Evolutionary conservation across 2,113 vertebrate species (phyloP).

Genomic region (Bostrychus sinensis): DNA sequence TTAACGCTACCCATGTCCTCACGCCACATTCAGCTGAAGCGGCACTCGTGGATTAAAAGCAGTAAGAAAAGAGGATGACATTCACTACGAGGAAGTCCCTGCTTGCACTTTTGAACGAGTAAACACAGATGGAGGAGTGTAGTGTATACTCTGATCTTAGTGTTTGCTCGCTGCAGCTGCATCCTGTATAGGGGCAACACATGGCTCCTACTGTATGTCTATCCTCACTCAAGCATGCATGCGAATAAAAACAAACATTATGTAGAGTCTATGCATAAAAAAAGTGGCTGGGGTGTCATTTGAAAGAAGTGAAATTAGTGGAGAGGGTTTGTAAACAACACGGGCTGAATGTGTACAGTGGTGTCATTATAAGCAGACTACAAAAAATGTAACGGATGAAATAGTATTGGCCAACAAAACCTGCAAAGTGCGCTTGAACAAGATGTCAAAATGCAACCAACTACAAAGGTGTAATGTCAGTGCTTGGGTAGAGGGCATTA

Average conservation of each 20-base stretch:
- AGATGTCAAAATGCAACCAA: no score
- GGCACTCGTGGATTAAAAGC: constrained; percentile 36
- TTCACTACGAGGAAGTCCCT: constrained; percentile 43
- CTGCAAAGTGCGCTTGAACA: no score
- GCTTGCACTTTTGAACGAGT: constrained; percentile 34
- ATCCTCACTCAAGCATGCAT: constrained; percentile 14
- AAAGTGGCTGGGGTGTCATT: background rate
- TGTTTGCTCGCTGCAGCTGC: constrained; percentile 69
- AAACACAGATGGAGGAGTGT: constrained; percentile 14
- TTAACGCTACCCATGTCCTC: constrained; percentile 38
- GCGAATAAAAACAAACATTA: constrained; percentile 11
- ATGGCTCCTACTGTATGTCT: constrained; percentile 17
- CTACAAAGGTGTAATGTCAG: no score
- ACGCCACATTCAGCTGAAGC: constrained; percentile 32
- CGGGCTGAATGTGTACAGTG: background rate
- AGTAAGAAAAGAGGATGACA: constrained; percentile 28
- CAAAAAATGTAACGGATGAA: background rate
- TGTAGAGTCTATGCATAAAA: background rate
- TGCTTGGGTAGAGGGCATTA: no score
- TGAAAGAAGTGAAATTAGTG: background rate
- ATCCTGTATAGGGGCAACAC: constrained; percentile 68
- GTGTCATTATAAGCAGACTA: background rate
- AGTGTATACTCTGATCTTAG: constrained; percentile 21
- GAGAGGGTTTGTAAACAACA: no score
- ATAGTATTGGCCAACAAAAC: no score